phyloP scores from a whole-genome alignment of 2,888 invertebrate species.

The Apodemia duryi region DNA sequence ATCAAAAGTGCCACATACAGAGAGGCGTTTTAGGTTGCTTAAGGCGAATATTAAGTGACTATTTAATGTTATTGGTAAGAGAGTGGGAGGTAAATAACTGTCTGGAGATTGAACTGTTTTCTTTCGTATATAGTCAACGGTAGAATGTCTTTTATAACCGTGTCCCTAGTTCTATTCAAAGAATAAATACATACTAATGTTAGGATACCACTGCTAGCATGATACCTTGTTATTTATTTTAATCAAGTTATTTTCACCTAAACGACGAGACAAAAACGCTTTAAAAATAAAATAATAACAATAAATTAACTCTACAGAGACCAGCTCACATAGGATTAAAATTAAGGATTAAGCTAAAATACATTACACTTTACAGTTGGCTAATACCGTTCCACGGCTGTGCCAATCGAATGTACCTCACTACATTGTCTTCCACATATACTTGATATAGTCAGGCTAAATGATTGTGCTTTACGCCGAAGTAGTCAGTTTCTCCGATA shows the following conservation, averaged over 20 bases:
- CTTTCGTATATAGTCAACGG: no score
- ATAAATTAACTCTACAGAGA: slow-evolving; percentile 14
- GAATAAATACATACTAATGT: no score
- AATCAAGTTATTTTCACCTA: not conserved
- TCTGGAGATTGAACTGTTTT: no score
- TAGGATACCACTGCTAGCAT: not conserved
- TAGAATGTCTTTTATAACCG: no score
- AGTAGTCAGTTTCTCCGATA: slow-evolving; percentile 2
- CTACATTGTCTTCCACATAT: slow-evolving; percentile 74
- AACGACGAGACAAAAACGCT: not conserved
- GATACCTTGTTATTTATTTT: not conserved
- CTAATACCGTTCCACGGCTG: slow-evolving; percentile 36
- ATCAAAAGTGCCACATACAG: no score
- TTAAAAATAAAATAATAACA: slow-evolving; percentile 7
- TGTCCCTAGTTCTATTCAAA: no score
- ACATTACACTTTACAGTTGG: slow-evolving; percentile 30
- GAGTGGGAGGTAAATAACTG: no score
- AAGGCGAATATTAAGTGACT: no score
- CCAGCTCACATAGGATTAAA: slow-evolving; percentile 15
- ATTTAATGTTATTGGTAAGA: no score
- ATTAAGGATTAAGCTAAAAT: slow-evolving; percentile 9
- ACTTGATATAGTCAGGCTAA: slow-evolving; percentile 54
- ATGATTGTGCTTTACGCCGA: slow-evolving; percentile 46
- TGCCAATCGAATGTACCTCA: slow-evolving; percentile 54
- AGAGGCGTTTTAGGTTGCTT: no score